Percentiles rank a stretch among this genome's conserved stretches.
Evolutionary conservation across 1,140 invertebrate genomes (phyloP).

Genomic region (Drosophila kohkoa): DNA sequence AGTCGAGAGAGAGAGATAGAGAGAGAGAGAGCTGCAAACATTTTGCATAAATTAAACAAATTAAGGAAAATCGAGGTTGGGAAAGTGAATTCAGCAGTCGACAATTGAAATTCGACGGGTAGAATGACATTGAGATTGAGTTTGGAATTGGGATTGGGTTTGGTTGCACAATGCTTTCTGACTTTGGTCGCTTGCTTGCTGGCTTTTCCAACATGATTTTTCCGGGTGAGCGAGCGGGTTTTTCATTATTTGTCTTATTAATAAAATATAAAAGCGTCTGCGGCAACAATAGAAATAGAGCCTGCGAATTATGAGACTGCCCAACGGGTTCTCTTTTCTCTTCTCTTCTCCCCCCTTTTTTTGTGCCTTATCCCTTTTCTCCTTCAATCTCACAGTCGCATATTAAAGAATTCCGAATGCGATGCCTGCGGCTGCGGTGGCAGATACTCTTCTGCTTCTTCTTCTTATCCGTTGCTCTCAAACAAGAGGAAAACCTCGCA

Average conservation of each 20-base stretch:
- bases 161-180: background rate
- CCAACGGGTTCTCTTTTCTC: slow-evolving; percentile 6
- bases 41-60: slow-evolving; percentile 79
- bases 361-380: too few species aligned
- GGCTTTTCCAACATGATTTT: slow-evolving; percentile 45
- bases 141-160: slow-evolving; percentile 2
- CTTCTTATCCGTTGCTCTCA: too few species aligned
- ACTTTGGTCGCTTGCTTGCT: too few species aligned
- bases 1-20: background rate
- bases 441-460: background rate
- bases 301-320: slow-evolving; percentile 50
- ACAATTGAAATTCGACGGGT: slow-evolving; percentile 6
- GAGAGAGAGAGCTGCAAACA: slow-evolving; percentile 37
- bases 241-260: slow-evolving; percentile 67
- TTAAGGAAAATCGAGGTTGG: slow-evolving; percentile 48
- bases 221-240: slow-evolving; percentile 58
- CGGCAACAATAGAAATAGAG: slow-evolving; percentile 57
- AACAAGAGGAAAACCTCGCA: slow-evolving; percentile 8
- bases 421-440: slow-evolving; percentile 47
- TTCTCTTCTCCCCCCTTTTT: background rate
- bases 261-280: slow-evolving; percentile 49
- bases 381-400: background rate
- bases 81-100: slow-evolving; percentile 30
- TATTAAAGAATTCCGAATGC: slow-evolving; percentile 48
- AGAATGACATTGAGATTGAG: slow-evolving; percentile 17